These are phyloP conservation scores for Paragorgia papillata DNA, from an alignment of 92 coral and sea anemone species.

Conservation along the genomic window DNA sequence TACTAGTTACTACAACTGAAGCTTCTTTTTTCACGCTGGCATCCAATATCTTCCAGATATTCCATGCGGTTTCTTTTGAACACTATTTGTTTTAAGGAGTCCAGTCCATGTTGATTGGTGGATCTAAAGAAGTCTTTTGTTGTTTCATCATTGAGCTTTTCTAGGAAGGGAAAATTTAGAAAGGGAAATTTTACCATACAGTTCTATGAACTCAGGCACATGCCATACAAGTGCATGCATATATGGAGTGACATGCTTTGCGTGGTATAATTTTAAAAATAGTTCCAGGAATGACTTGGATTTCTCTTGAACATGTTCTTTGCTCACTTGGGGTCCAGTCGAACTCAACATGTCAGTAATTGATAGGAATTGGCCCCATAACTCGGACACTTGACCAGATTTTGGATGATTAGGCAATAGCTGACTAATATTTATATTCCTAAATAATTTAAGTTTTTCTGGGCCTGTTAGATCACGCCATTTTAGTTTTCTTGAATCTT, in stretches of 20 bases:
- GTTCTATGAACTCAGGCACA: slow-evolving; percentile 48
- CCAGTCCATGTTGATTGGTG: too few relatives aligned
- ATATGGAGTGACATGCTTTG: slow-evolving; percentile 51
- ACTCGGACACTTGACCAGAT: slow-evolving; percentile 17
- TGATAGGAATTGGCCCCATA: slow-evolving; percentile 31
- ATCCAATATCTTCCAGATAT: too few relatives aligned
- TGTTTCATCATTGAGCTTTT: slow-evolving; percentile 58
- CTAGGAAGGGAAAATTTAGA: slow-evolving; percentile 54
- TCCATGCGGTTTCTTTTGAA: slow-evolving; percentile 40
- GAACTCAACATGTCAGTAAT: slow-evolving; percentile 25
- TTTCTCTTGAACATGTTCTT: too few relatives aligned
- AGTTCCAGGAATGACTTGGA: slow-evolving; percentile 32
- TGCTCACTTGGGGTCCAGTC: too few relatives aligned
- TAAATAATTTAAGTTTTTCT: slow-evolving; percentile 33
- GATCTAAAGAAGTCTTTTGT: too few relatives aligned
- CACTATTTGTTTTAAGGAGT: slow-evolving; percentile 21
- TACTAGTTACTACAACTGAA: too few relatives aligned
- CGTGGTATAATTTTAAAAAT: slow-evolving; percentile 34
- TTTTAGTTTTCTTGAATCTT: slow-evolving; percentile 47
- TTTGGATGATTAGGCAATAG: slow-evolving; percentile 40
- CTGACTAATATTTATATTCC: slow-evolving; percentile 16
- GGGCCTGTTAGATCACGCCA: slow-evolving; percentile 55
- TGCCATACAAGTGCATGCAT: slow-evolving; percentile 50
- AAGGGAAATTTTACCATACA: slow-evolving; percentile 36
- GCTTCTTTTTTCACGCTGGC: too few relatives aligned